These are phyloP conservation scores for Sthenelais limicola DNA, from an alignment of 2,888 invertebrate species.

Conservation along the genomic window DNA sequence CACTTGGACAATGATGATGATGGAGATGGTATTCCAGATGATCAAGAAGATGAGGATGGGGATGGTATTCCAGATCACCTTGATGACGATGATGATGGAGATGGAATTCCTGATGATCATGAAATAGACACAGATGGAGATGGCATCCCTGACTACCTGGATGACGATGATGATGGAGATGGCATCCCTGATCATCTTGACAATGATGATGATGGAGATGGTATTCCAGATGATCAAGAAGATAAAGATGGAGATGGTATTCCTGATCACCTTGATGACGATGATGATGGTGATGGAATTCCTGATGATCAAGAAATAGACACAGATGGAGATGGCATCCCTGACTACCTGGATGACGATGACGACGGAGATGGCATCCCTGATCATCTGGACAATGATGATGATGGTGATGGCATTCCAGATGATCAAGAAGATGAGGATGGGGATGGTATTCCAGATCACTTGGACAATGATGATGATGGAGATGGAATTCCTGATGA, in stretches of 20 bases:
- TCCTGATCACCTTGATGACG: conserved; percentile 54
- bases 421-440: conserved; percentile 46
- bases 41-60: conserved; percentile 58
- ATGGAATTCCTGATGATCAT: conserved; percentile 49
- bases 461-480: conserved; percentile 54
- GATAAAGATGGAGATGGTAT: conserved; percentile 55
- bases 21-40: conserved; percentile 68
- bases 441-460: conserved; percentile 57
- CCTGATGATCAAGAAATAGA: conserved; percentile 58
- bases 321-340: conserved; percentile 66
- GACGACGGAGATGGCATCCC: conserved; percentile 47
- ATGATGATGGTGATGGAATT: conserved; percentile 56
- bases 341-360: conserved; percentile 57
- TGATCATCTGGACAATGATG: conserved; percentile 50
- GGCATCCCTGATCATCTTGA: conserved; percentile 47
- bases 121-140: conserved; percentile 49
- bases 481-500: conserved; percentile 58
- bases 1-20: conserved; percentile 57
- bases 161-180: conserved; percentile 55
- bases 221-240: conserved; percentile 54
- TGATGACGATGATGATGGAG: conserved; percentile 55
- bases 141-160: conserved; percentile 52
- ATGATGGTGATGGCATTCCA: conserved; percentile 59
- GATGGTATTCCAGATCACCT: conserved; percentile 63
- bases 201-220: conserved; percentile 51